Base-by-base conservation (phyloP, 2,113 vertebrate genomes). In the Ursus arctos region DNA sequence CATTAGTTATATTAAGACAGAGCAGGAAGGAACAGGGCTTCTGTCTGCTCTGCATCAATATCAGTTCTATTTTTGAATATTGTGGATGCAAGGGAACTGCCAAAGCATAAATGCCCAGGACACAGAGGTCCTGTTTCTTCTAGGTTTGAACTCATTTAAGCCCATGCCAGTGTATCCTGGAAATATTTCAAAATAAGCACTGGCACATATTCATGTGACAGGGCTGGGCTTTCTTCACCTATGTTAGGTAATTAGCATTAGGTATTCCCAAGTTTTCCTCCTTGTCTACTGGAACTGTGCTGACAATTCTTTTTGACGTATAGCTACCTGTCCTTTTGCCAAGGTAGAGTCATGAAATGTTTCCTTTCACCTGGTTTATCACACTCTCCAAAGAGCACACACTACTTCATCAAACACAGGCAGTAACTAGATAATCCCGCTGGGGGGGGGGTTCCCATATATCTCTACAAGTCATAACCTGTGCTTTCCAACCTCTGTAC, bases 131-230 rank as follows among this genome's bases (percentile, higher is more conserved):
- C 55, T 28, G 7, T 13, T 81, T 94, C 61, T 72, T 71, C 22
- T 49, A 69, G 57, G 36, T 55, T 84, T 65, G 33, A 65, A 11
- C 40, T 90, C 26, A 53, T 80, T 88, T 81, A 51, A 85, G 14
- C 21, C 18, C 10, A 1, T 18, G 28, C 33, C 74, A 49, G 9
- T 59, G 11, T 81, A 55, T 33, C 8, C 57, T 65, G 43, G 55
- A 87, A 87, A 76, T 81, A 88, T 72, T 85, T 94, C 95, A 88
- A 40, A 91, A 51, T 77, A 63, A 97, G 71, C 28, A 2, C 33
- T 77, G 74, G 36, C 4, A 77, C 74, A 26, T 71, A 16, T 79
- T 87, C 49, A 81, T 43, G 11, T 40, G 63, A 63, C 63, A 47
- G 18, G 13, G 3, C 22, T 63, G 31, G 26, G 12, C 69, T 95